phyloP scores from a whole-genome alignment of 2,113 vertebrate genomes.

The Suncus etruscus region DNA sequence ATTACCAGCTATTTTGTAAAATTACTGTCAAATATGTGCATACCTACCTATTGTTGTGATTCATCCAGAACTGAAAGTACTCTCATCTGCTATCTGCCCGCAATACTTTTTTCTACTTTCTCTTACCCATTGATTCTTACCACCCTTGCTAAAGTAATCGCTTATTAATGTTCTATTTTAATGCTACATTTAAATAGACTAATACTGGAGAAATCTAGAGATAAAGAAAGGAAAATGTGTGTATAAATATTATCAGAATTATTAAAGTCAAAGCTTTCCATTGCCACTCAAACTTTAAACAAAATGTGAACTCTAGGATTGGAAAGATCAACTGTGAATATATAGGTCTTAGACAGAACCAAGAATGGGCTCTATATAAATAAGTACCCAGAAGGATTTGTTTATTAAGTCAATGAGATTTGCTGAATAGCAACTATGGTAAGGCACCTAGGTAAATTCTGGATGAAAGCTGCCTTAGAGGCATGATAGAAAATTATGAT shows the following conservation, averaged over 20 bases:
- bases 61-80: neutral
- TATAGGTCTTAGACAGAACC: neutral
- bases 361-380: neutral
- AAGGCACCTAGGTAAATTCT: neutral
- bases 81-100: neutral
- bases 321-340: neutral
- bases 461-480: neutral
- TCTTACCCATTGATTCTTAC: neutral
- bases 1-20: slow-evolving; percentile 38
- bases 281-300: neutral
- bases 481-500: neutral
- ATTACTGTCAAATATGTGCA: neutral
- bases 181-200: neutral
- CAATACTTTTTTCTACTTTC: neutral
- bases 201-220: neutral
- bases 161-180: neutral
- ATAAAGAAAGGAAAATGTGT: neutral
- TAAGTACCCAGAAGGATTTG: neutral
- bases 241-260: neutral
- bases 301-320: slow-evolving; percentile 2
- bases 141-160: neutral
- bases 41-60: slow-evolving; percentile 9
- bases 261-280: neutral
- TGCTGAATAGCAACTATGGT: neutral
- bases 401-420: neutral